Percentiles rank a stretch among this genome's conserved stretches.
Evolutionary conservation across 2,888 invertebrate genomes (phyloP).

Genomic region (Apodemia hepburni): DNA sequence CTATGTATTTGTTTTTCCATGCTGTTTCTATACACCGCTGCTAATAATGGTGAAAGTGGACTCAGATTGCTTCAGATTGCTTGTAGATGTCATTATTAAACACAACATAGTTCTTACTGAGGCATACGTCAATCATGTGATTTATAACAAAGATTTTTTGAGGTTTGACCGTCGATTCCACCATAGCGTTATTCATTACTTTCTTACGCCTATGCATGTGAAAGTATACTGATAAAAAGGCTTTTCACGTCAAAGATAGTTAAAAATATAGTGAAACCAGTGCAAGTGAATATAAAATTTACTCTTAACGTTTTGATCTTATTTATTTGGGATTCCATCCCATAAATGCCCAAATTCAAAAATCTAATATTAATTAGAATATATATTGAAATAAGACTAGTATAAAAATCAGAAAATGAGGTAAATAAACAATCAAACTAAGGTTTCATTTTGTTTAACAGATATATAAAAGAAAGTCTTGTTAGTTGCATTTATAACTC

Average conservation of each 20-base stretch:
- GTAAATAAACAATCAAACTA: too few relatives aligned
- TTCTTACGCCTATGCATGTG: neutral
- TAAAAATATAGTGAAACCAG: too few relatives aligned
- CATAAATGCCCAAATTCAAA: too few relatives aligned
- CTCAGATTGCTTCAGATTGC: neutral
- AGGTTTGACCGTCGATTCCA: neutral
- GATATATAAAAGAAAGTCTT: too few relatives aligned
- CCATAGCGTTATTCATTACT: neutral
- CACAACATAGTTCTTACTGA: neutral
- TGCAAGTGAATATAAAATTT: neutral
- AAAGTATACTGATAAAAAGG: neutral
- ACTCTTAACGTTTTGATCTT: too few relatives aligned
- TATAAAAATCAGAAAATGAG: too few relatives aligned
- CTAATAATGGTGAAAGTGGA: neutral
- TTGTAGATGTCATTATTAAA: neutral
- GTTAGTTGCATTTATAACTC: too few relatives aligned
- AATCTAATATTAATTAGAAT: too few relatives aligned
- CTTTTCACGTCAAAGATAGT: neutral
- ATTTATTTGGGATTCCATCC: too few relatives aligned
- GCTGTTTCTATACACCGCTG: neutral
- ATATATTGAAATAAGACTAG: too few relatives aligned
- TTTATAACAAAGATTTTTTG: neutral
- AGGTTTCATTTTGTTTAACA: too few relatives aligned
- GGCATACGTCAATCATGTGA: neutral
- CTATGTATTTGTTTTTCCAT: neutral